Evolutionary conservation across 2,113 vertebrate genomes (phyloP), one percentile per base, ranked within the genome.

Genomic region (Eretmochelys imbricata): DNA sequence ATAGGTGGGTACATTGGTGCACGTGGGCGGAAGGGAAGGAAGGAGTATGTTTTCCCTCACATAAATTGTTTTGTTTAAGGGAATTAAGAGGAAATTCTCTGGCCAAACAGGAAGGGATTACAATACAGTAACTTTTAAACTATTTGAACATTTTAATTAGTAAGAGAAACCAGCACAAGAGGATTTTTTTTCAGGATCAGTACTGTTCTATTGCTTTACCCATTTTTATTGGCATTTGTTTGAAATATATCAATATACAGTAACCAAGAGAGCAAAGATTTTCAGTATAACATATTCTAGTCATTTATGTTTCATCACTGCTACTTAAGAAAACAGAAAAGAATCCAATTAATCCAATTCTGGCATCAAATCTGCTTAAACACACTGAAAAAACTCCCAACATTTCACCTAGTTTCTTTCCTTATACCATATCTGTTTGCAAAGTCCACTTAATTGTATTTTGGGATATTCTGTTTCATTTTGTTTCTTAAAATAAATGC

Each of bases 401-500:
- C 10, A 87, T 69, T 81, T 90, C 87, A 0, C 1, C 35, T 76
- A 80, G n/a, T 93, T 89, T 89, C n/a, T 24, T 87, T 93, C 75
- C 14, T 59, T 51, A 81, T 25, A 72, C 3, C 75, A 38, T 5
- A 82, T 38, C n/a, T 10, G 76, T 31, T 14, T 20, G 3, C 87
- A 82, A 87, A 85, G 29, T 85, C 2, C 5, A 59, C 1, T 22
- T 10, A 84, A 49, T 59, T 3, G 20, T 31, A 14, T n/a, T n/a
- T n/a, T 35, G 31, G 62, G 62, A 69, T n/a, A n/a, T 69, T 19
- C 35, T 2, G 16, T 75, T 94, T 95, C 88, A 11, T 50, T 35
- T 89, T 85, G 1, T 91, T 94, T 90, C 24, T 91, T 85, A 89
- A 85, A 6, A 12, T 48, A 81, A 91, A 89, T 55, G 54, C 8